These are phyloP conservation scores for Amphiprion percula DNA, from an alignment of 2,113 vertebrate genomes.

Conservation along the genomic window DNA sequence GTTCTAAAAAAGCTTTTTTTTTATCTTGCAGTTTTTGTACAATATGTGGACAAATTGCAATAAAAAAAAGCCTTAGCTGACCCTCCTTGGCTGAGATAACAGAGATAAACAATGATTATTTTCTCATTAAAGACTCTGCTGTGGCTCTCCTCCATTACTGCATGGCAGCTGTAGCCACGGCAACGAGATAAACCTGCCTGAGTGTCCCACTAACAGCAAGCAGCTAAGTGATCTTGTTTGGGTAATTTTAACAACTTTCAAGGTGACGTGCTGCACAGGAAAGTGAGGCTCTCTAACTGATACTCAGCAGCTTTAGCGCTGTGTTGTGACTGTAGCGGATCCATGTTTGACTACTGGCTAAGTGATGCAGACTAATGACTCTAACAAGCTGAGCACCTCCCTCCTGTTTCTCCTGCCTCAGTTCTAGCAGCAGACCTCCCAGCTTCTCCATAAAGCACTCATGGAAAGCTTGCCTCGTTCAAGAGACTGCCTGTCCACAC, in stretches of 20 bases:
- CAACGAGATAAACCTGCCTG: conserved; percentile 33
- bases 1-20: no score
- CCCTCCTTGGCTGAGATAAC: no score
- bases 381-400: background rate
- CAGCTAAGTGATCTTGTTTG: background rate
- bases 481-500: conserved; percentile 32
- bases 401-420: conserved; percentile 7
- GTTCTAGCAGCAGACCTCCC: background rate
- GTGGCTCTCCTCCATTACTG: background rate
- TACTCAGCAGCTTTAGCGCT: background rate
- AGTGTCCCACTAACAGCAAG: background rate
- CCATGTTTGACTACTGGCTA: background rate
- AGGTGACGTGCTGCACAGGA: fast-evolving
- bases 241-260: background rate
- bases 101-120: no score
- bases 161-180: conserved; percentile 45
- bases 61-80: no score
- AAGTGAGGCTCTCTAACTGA: fast-evolving
- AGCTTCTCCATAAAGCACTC: conserved; percentile 12
- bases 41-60: no score
- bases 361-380: conserved; percentile 1
- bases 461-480: conserved; percentile 10
- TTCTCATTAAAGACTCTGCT: background rate
- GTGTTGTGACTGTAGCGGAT: background rate
- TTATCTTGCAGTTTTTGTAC: no score